Evolutionary conservation across 2,888 invertebrate species (phyloP), one percentile per base, ranked within the genome.

Genomic region (Branchipolynoe longqiensis): DNA sequence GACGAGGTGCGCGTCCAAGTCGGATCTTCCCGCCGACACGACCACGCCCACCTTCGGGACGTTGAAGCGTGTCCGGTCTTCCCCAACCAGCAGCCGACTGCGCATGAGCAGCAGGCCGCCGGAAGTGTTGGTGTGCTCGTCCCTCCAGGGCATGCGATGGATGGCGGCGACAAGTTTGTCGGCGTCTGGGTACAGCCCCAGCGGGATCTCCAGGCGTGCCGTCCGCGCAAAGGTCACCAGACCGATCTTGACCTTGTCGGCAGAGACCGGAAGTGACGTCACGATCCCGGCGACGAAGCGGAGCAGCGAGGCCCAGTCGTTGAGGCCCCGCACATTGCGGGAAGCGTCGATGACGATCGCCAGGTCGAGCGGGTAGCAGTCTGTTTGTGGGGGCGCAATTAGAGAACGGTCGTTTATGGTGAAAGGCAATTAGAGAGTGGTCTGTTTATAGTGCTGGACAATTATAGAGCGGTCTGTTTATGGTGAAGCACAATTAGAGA

Each of bases 181-280:
- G 18, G 40, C 48, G n/a, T 36, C 4, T 28, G 74, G 40, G 48
- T 40, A 74, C 12, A 1, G 12, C 2, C n/a, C 74, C 38, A 74
- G 48, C 25, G 74, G 40, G n/a, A 74, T 40, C 14, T 36, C 48
- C 40, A 74, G 8, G 22, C 25, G 40, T 3, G 8, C 74, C 12
- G 6, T 6, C 22, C n/a, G 12, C 3, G 40, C 40, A 25, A 22
- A 74, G 25, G 74, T 74, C n/a, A 74, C 28, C 8, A 74, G 40
- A 38, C 74, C 74, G 40, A 74, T 25, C 40, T n/a, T 74, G 40
- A 74, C 74, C 74, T 74, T 14, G 74, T 74, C 25, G 25, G 40
- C 40, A 3, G 40, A 4, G 3, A 74, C 48, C n/a, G 74, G 74
- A 74, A 74, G 74, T 74, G 74, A 74, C 40, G 6, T 6, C 1